Evolutionary conservation across 1,140 invertebrate genomes (phyloP).

Genomic region (Aphaenogaster ashmeadi): DNA sequence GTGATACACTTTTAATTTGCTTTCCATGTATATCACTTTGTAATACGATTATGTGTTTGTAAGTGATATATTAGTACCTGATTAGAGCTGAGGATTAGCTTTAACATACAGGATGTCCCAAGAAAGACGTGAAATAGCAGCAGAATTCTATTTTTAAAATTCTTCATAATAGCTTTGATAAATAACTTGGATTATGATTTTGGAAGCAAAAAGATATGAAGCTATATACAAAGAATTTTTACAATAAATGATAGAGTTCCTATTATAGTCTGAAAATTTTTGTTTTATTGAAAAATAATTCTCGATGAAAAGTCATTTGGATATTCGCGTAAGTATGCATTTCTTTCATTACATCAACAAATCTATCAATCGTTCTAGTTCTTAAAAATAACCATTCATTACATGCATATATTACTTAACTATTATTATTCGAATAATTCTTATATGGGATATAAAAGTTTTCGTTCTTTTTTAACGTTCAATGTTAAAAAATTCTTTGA

Average conservation of each 20-base stretch:
- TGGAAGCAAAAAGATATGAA: not conserved
- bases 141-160: conserved; percentile 12
- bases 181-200: not conserved
- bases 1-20: conserved; percentile 28
- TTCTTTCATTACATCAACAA: not conserved
- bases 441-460: conserved; percentile 28
- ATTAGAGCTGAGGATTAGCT: conserved; percentile 20
- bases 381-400: conserved; percentile 12
- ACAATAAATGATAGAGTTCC: not conserved
- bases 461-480: conserved; percentile 1
- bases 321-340: conserved; percentile 5
- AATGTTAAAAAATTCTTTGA: conserved; percentile 20
- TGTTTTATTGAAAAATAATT: conserved; percentile 26
- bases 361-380: not conserved
- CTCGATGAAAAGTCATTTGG: not conserved
- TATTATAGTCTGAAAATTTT: not conserved
- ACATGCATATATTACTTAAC: not conserved
- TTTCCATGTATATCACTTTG: conserved; percentile 36
- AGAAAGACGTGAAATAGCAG: conserved; percentile 40
- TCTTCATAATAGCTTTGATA: not conserved
- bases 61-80: conserved; percentile 31
- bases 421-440: conserved; percentile 13
- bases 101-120: conserved; percentile 31
- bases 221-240: not conserved
- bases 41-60: conserved; percentile 33